phyloP scores from a whole-genome alignment of 2,113 vertebrate species.

The Gymnogyps californianus region DNA sequence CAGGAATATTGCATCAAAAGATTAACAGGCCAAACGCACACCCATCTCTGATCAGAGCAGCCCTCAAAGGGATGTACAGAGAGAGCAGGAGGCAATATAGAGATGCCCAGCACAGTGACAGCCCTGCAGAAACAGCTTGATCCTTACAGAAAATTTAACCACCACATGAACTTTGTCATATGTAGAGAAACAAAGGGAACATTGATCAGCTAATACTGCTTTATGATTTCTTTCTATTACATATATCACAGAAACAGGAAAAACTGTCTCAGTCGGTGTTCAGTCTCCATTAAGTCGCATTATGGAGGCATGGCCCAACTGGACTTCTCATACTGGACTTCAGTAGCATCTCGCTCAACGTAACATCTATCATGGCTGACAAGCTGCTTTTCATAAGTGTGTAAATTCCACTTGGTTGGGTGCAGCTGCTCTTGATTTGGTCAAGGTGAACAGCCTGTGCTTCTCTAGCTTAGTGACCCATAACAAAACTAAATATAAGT shows the following conservation, averaged over 20 bases:
- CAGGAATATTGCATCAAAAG: not conserved
- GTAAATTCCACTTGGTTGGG: not conserved
- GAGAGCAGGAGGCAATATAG: not conserved
- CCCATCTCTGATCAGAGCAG: not conserved
- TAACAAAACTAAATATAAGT: not conserved
- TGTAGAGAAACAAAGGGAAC: not conserved
- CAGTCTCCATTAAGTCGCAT: not conserved
- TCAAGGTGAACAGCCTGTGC: not conserved
- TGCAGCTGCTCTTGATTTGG: not conserved
- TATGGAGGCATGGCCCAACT: not conserved
- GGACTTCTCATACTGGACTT: not conserved
- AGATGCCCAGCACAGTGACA: not conserved
- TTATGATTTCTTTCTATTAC: not conserved
- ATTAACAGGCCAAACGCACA: not conserved
- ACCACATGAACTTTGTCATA: fast-evolving
- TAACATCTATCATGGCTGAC: not conserved
- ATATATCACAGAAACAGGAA: not conserved
- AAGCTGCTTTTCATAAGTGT: not conserved
- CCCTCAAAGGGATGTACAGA: not conserved
- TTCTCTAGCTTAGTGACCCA: not conserved
- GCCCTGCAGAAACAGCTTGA: not conserved
- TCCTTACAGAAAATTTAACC: not conserved
- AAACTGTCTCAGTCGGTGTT: not conserved
- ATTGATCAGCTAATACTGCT: not conserved
- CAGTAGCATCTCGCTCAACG: not conserved